A percentile compares a stretch with the other conserved stretches of the same genome.
Conservation (phyloP, 2,888 invertebrate genomes). For the Thumatha senex region DNA sequence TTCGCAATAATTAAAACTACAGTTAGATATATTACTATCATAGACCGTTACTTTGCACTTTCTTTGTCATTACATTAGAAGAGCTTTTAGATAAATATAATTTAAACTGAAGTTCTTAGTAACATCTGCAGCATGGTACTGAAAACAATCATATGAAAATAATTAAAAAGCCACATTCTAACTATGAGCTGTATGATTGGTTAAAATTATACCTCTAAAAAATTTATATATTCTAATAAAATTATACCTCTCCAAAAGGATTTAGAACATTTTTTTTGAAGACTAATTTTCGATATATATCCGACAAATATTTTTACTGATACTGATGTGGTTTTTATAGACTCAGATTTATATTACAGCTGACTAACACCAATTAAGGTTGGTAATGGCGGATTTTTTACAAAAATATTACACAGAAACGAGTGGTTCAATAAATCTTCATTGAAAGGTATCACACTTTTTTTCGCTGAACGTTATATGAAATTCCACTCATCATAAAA, state of each 20-base stretch:
- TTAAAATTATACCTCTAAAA: not conserved
- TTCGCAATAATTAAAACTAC: too few species aligned
- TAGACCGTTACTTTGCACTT: too few species aligned
- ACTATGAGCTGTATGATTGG: too few species aligned
- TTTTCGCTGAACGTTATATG: slow-evolving; percentile 54
- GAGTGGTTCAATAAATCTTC: slow-evolving; percentile 58
- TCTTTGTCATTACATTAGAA: too few species aligned
- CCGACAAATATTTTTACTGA: not conserved
- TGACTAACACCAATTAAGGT: slow-evolving; percentile 26
- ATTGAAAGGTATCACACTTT: slow-evolving; percentile 60
- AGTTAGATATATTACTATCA: too few species aligned
- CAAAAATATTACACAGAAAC: not conserved
- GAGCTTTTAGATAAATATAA: too few species aligned
- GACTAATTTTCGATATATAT: not conserved
- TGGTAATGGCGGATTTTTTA: slow-evolving; percentile 1
- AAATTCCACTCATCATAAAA: slow-evolving; percentile 63
- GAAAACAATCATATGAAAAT: too few species aligned
- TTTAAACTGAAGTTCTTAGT: too few species aligned
- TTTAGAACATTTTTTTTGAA: not conserved
- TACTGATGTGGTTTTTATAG: not conserved
- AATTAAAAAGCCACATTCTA: too few species aligned
- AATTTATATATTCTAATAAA: too few species aligned
- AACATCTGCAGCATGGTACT: too few species aligned
- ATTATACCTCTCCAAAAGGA: not conserved
- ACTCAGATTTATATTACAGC: slow-evolving; percentile 1